Evolutionary conservation across 2,888 invertebrate genomes (phyloP).

Genomic region (Mallateleia sp.): DNA sequence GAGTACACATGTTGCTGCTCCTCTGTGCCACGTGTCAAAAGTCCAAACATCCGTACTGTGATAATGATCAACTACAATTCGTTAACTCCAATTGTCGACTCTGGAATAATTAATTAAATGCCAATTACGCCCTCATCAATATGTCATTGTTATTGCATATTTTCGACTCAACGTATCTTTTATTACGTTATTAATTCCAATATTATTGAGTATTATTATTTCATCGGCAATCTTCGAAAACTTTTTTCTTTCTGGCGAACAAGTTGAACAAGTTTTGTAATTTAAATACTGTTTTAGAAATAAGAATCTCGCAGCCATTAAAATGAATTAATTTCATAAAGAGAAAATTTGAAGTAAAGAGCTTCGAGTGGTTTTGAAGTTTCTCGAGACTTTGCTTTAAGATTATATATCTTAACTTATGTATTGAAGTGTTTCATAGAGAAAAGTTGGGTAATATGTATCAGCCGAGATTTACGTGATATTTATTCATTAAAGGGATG

Average conservation of each 20-base stretch:
- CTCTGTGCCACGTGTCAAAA: conserved; percentile 51
- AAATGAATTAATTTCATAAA: conserved; percentile 52
- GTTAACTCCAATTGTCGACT: conserved; percentile 52
- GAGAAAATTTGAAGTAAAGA: conserved; percentile 36
- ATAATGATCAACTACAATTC: conserved; percentile 60
- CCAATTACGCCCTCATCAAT: conserved; percentile 48
- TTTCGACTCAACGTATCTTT: no score
- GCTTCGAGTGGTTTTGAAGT: conserved; percentile 52
- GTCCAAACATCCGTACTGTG: conserved; percentile 41
- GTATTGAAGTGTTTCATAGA: conserved; percentile 57
- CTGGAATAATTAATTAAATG: conserved; percentile 60
- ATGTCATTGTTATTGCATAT: conserved; percentile 28
- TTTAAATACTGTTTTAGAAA: conserved; percentile 50
- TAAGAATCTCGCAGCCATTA: conserved; percentile 41
- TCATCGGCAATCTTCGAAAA: no score
- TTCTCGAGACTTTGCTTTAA: conserved; percentile 45
- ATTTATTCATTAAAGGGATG: conserved; percentile 55
- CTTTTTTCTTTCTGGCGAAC: no score
- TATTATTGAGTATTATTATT: no score
- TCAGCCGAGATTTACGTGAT: conserved; percentile 39
- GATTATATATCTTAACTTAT: conserved; percentile 60
- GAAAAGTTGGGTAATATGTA: conserved; percentile 54
- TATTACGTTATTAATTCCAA: no score
- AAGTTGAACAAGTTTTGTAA: conserved; percentile 24
- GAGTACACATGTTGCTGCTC: conserved; percentile 44